Evolutionary conservation across 2,797 vertebrate genomes (phyloP).

Genomic region (Allobates femoralis): DNA sequence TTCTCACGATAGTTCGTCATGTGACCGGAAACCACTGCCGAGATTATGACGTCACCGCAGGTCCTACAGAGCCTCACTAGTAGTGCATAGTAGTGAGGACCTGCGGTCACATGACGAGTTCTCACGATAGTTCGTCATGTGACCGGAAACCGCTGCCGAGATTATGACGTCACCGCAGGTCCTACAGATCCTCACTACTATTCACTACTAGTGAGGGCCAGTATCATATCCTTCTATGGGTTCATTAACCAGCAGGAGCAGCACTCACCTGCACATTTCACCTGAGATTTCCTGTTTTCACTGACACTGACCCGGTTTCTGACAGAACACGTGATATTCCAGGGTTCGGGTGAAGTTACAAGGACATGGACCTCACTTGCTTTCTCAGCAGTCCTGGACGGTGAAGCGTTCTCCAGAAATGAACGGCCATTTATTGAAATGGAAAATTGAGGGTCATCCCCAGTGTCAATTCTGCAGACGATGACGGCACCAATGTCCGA

Average conservation of each 20-base stretch:
- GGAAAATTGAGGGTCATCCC: background rate
- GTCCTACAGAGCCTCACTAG: too few relatives aligned
- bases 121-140: too few relatives aligned
- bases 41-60: too few relatives aligned
- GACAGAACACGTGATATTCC: conserved; percentile 32
- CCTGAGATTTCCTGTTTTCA: background rate
- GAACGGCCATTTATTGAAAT: background rate
- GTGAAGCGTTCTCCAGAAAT: background rate
- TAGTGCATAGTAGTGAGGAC: too few relatives aligned
- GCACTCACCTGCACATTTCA: conserved; percentile 15
- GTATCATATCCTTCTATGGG: background rate
- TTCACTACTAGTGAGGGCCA: too few relatives aligned
- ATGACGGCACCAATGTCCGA: background rate
- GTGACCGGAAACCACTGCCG: too few relatives aligned
- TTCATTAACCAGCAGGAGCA: background rate
- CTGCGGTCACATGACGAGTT: too few relatives aligned
- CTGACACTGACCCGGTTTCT: background rate
- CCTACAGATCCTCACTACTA: too few relatives aligned
- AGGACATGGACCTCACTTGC: background rate
- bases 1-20: too few relatives aligned
- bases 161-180: too few relatives aligned
- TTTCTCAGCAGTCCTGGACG: background rate
- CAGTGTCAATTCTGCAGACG: background rate
- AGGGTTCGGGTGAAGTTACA: background rate
- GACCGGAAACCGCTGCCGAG: too few relatives aligned